A percentile compares a stretch with the other conserved stretches of the same genome.
These are phyloP conservation scores for Bimastos eiseni DNA, from an alignment of 2,888 invertebrate genomes.

Conservation along the genomic window DNA sequence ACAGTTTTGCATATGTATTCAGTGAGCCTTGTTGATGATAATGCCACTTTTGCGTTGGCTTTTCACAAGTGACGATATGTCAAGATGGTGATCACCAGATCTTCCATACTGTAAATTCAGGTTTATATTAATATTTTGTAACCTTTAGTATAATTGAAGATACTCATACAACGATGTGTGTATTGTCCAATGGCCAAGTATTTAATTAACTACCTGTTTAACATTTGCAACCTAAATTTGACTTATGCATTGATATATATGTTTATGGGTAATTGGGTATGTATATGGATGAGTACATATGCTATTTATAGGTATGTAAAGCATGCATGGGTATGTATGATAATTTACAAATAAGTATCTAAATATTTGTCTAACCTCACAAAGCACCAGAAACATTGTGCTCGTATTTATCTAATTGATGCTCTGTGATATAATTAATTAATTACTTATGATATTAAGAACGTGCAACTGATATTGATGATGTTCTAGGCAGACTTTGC, in stretches of 20 bases:
- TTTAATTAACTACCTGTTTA: background rate
- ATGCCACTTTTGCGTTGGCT: background rate
- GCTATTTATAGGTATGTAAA: too few species aligned
- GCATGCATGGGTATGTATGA: background rate
- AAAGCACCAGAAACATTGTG: background rate
- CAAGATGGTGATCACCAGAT: background rate
- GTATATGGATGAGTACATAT: too few species aligned
- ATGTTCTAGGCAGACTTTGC: constrained; percentile 86
- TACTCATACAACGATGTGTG: too few species aligned
- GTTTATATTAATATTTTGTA: background rate
- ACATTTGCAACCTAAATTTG: too few species aligned
- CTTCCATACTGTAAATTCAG: background rate
- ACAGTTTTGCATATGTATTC: too few species aligned
- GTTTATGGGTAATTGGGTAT: too few species aligned
- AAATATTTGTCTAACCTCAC: background rate
- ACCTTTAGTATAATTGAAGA: background rate
- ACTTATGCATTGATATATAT: too few species aligned
- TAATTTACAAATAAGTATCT: background rate
- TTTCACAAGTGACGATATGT: background rate
- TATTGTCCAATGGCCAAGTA: background rate
- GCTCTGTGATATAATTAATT: background rate
- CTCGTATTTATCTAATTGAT: background rate
- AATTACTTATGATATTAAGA: background rate
- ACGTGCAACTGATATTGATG: background rate
- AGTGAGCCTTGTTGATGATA: background rate